Evolutionary conservation across 35 echinoderm and acorn worm species (phyloP).

Genomic region (Apostichopus californicus): DNA sequence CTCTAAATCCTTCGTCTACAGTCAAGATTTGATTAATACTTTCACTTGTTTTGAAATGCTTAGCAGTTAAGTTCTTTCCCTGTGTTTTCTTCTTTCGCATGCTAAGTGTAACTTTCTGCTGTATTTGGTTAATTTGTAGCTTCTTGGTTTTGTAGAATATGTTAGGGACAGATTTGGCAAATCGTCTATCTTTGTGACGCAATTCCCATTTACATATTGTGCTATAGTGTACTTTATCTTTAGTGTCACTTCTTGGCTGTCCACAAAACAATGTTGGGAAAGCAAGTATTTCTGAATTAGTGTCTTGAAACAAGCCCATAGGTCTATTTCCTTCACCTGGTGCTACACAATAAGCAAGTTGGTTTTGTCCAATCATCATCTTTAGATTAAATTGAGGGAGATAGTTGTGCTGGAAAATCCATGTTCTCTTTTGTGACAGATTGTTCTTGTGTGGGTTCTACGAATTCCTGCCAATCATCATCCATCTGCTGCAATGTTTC

Average conservation of each 20-base stretch:
- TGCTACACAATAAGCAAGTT: slow-evolving; percentile 23
- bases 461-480: slow-evolving; percentile 45
- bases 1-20: slow-evolving; percentile 59
- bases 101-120: too few species aligned
- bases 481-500: slow-evolving; percentile 1
- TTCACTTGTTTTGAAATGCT: slow-evolving; percentile 5
- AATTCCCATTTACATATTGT: slow-evolving; percentile 33
- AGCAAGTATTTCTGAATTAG: slow-evolving; percentile 36
- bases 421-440: not conserved
- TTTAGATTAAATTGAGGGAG: not conserved
- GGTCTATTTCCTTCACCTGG: slow-evolving; percentile 53
- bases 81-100: too few species aligned
- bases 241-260: not conserved
- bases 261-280: slow-evolving; percentile 57
- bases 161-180: too few species aligned
- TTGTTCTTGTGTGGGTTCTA: not conserved
- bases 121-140: too few species aligned
- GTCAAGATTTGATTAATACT: slow-evolving; percentile 8
- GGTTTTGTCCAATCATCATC: not conserved
- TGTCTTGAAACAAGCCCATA: slow-evolving; percentile 50
- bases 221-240: slow-evolving; percentile 13
- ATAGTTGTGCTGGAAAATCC: not conserved
- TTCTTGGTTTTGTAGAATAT: too few species aligned
- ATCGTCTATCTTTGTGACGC: too few species aligned
- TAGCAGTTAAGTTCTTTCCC: too few species aligned